Base-by-base conservation (phyloP, 2,888 invertebrate species). In the Chaitophorus viminalis region DNA sequence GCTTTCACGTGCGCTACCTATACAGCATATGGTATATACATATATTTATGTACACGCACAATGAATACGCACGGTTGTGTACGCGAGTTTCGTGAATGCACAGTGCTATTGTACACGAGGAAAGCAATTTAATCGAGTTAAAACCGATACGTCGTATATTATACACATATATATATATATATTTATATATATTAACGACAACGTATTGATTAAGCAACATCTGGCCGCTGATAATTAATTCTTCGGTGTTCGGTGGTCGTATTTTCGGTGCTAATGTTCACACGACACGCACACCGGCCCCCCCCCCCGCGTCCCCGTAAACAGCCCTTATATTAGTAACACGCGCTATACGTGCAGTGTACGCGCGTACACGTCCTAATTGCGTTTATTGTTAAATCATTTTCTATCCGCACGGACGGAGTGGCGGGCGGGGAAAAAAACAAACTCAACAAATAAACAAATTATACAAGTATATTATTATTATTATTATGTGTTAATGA, bases 311-410 rank as follows among this genome's bases (percentile, higher is more conserved):
- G 70, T 25, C 81, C 81, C 33, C 31, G 33, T 31, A 9, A 46
- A 9, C 46, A 39, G 33, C 52, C 46, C 21, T 29, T 25, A 6
- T 60, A 5, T 0, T 65, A 6, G 65, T 11, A n/a, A 9, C 11
- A 25, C 39, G 75, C 39, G 11, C 39, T n/a, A 9, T 68, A 11
- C n/a, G 18, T 29, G 39, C 21, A 17, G 46, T 52, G 77, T 33
- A 9, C 18, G 75, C 9, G 72, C 33, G 36, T 21, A 65, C 65
- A 65, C 25, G 86, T 25, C 72, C 86, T 87, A 79, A 87, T 87
- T 79, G 86, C 70, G 86, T 87, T 79, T 74, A 87, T 87, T 87
- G 86, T 87, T 87, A 79, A 87, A 87, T 79, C 72, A 68, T 87
- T 87, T 74, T 79, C 86, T 31, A 74, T 86, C 70, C 78, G 39